Percentiles rank a stretch among this genome's conserved stretches.
Conservation (phyloP, 2,888 invertebrate genomes). For the Campoplex nolae region DNA sequence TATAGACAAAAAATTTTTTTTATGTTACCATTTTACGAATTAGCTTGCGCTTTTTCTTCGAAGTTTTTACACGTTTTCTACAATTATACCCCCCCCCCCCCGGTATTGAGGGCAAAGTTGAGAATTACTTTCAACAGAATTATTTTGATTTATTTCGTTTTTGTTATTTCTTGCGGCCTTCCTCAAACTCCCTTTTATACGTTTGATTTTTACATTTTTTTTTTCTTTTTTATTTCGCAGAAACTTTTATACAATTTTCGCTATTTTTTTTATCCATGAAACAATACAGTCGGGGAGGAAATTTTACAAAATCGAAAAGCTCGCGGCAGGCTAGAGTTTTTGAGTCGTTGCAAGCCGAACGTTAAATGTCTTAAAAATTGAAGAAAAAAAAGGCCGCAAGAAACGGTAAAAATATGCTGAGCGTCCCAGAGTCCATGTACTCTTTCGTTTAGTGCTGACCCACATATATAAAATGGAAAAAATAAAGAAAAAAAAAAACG, state of each 20-base stretch:
- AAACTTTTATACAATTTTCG: background rate
- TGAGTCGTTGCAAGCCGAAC: background rate
- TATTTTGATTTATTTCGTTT: conserved; percentile 33
- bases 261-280: background rate
- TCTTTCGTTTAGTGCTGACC: conserved; percentile 41
- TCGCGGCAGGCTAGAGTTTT: background rate
- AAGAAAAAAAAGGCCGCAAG: conserved; percentile 19
- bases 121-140: background rate
- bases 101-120: background rate
- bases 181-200: background rate
- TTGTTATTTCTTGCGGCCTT: conserved; percentile 17
- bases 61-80: conserved; percentile 22
- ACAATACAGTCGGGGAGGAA: background rate
- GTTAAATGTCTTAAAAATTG: background rate
- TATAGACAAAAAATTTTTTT: conserved; percentile 78
- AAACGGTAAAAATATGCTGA: conserved; percentile 46
- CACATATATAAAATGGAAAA: conserved; percentile 56
- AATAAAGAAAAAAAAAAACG: conserved; percentile 1
- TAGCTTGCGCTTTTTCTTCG: background rate
- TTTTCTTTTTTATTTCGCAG: background rate
- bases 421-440: background rate
- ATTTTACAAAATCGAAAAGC: background rate
- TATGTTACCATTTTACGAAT: conserved; percentile 61
- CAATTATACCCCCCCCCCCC: background rate
- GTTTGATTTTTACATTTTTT: background rate